phyloP scores from a whole-genome alignment of 2,797 vertebrate genomes.

The Choloepus didactylus region DNA sequence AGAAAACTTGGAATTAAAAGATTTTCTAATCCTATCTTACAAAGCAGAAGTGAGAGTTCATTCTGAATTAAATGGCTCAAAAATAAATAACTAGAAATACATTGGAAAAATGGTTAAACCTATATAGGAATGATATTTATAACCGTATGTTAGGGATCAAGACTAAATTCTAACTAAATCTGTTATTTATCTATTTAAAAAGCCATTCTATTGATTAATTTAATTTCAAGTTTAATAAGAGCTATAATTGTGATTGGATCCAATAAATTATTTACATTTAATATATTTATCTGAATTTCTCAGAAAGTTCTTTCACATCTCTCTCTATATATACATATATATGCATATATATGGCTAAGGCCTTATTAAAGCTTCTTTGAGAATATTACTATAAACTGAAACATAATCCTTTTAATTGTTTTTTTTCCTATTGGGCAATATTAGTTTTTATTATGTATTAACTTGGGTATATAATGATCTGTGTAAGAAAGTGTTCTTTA shows the following conservation, averaged over 20 bases:
- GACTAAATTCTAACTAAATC: background rate
- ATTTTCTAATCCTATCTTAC: background rate
- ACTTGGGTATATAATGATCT: background rate
- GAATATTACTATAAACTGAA: background rate
- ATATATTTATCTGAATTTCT: constrained; percentile 20
- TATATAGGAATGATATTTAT: background rate
- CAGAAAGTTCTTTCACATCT: background rate
- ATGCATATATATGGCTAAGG: background rate
- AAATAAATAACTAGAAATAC: background rate
- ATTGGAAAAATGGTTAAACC: background rate
- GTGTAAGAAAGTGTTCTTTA: background rate
- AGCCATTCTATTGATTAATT: background rate
- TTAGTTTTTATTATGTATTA: background rate
- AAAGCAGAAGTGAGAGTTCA: background rate
- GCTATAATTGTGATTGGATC: background rate
- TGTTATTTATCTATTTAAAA: background rate
- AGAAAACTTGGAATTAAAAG: constrained; percentile 39
- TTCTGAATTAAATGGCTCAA: background rate
- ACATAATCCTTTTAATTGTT: background rate
- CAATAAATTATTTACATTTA: constrained; percentile 53
- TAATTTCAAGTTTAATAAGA: background rate
- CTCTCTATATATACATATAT: background rate
- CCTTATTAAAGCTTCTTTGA: constrained; percentile 20
- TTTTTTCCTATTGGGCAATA: background rate
- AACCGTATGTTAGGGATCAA: background rate